phyloP scores from a whole-genome alignment of 92 coral and sea anemone species.

The Parazoanthus swiftii region DNA sequence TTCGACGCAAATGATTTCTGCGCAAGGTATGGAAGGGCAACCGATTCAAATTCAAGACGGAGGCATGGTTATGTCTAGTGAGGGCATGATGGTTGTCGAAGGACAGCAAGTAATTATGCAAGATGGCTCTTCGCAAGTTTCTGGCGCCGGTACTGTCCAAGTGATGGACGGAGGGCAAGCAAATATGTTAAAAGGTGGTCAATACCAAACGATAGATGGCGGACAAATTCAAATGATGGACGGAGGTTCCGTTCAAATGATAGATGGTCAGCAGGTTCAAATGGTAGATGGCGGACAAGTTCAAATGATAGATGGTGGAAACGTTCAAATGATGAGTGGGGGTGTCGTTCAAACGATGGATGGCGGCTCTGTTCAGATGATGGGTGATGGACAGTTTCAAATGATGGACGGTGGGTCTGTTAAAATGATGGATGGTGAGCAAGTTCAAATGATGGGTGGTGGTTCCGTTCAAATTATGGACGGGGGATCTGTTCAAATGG shows the following conservation, averaged over 20 bases:
- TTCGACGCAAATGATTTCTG: background rate
- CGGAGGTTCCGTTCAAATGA: background rate
- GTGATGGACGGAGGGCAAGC: background rate
- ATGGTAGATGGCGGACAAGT: background rate
- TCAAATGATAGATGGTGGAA: background rate
- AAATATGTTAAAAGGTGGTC: background rate
- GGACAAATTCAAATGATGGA: background rate
- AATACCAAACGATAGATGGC: background rate
- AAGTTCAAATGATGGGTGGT: constrained; percentile 18
- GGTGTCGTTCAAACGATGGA: background rate
- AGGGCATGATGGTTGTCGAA: background rate
- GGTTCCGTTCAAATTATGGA: constrained; percentile 14
- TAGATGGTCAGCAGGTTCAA: background rate
- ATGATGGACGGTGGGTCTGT: background rate
- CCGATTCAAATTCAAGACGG: background rate
- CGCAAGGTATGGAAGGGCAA: constrained; percentile 13
- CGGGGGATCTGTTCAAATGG: constrained; percentile 17
- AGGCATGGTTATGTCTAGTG: background rate
- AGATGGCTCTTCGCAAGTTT: background rate
- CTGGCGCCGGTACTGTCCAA: background rate
- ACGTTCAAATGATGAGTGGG: background rate
- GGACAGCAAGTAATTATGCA: background rate
- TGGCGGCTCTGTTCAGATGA: background rate
- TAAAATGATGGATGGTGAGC: constrained; percentile 22
- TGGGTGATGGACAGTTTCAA: background rate